Percentiles rank a stretch among this genome's conserved stretches.
These are phyloP conservation scores for Sabellastarte sp. DNA, from an alignment of 2,888 invertebrate genomes.

Conservation along the genomic window DNA sequence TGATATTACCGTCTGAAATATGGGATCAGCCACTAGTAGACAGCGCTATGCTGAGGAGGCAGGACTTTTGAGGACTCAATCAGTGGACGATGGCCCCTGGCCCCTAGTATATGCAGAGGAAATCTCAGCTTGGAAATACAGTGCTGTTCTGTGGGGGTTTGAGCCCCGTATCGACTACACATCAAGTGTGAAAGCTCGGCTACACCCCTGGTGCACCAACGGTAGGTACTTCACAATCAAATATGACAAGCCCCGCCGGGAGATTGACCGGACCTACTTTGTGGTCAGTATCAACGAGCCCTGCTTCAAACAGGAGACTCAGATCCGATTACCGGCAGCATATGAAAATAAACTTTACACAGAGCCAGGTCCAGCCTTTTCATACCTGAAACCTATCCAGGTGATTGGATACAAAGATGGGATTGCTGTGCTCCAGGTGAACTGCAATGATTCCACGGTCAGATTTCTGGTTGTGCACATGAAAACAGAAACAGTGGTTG, in stretches of 20 bases:
- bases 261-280: slow-evolving; percentile 27
- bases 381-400: slow-evolving; percentile 33
- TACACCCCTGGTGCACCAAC: slow-evolving; percentile 35
- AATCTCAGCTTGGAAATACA: slow-evolving; percentile 32
- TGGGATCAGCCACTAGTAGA: slow-evolving; percentile 10
- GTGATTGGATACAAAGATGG: slow-evolving; percentile 34
- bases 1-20: too few species aligned
- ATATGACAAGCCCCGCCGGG: slow-evolving; percentile 19
- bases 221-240: slow-evolving; percentile 25
- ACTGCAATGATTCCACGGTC: slow-evolving; percentile 22
- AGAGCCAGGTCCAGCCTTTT: slow-evolving; percentile 31
- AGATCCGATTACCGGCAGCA: slow-evolving; percentile 29
- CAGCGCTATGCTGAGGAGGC: slow-evolving; percentile 9
- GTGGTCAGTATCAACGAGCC: slow-evolving; percentile 29
- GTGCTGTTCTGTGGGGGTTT: slow-evolving; percentile 34
- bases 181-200: slow-evolving; percentile 29
- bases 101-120: slow-evolving; percentile 17
- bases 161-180: slow-evolving; percentile 35
- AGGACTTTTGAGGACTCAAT: not conserved
- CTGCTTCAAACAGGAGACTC: slow-evolving; percentile 32
- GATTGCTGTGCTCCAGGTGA: slow-evolving; percentile 29
- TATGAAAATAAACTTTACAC: slow-evolving; percentile 26
- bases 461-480: slow-evolving; percentile 35
- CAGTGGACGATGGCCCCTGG: not conserved
- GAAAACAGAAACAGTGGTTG: slow-evolving; percentile 32